Conservation (phyloP, 2,888 invertebrate genomes). For the Chrysolina oricalcia region DNA sequence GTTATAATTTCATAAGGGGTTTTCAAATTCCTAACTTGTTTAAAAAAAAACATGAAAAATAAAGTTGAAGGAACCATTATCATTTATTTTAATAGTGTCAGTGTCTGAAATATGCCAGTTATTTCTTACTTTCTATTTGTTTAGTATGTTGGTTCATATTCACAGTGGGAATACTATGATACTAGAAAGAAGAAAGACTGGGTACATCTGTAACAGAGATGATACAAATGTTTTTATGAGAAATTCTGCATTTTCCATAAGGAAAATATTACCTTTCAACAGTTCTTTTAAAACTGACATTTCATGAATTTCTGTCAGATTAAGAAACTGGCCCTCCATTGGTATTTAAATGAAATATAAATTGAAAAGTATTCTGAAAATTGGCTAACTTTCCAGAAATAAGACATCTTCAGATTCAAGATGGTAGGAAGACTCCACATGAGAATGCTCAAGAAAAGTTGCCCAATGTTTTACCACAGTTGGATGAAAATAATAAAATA, state of each 20-base stretch:
- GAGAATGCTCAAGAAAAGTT: neutral
- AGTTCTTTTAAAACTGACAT: neutral
- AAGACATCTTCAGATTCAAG: constrained; percentile 3
- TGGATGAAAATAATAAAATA: neutral
- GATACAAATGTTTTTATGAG: neutral
- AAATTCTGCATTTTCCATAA: neutral
- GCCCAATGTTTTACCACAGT: constrained; percentile 2
- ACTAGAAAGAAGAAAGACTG: neutral
- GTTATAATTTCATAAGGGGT: too few relatives aligned
- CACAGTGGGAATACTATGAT: too few relatives aligned
- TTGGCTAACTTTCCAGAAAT: neutral
- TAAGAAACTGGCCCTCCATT: neutral
- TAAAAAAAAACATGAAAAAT: too few relatives aligned
- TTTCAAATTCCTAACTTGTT: too few relatives aligned
- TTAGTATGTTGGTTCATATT: neutral
- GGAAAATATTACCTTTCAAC: neutral
- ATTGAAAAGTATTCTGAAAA: neutral
- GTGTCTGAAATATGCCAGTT: neutral
- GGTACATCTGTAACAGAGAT: neutral
- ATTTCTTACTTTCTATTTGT: neutral
- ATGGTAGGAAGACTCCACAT: neutral
- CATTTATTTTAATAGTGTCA: too few relatives aligned
- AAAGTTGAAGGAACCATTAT: too few relatives aligned
- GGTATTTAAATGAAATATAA: neutral
- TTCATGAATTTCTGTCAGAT: neutral